Evolutionary conservation across 1,140 invertebrate species (phyloP).

Genomic region (Anoplolepis gracilipes): DNA sequence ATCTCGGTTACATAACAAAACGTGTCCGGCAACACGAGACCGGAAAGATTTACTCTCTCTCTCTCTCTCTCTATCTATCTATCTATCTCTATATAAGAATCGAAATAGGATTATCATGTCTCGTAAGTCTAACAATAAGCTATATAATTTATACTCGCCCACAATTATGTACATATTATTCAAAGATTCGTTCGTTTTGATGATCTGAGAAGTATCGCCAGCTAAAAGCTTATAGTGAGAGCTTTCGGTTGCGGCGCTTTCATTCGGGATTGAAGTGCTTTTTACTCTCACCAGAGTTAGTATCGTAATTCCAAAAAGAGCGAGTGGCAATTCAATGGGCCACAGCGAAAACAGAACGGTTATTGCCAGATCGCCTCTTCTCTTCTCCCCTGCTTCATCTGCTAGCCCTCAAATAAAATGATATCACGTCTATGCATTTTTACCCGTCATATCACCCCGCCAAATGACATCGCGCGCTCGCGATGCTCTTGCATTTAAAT

Average conservation of each 20-base stretch:
- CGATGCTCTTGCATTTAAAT: slow-evolving; percentile 32
- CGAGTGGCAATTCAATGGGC: slow-evolving; percentile 13
- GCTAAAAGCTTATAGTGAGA: background rate
- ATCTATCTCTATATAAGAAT: background rate
- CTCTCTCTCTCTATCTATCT: background rate
- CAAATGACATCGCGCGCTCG: background rate
- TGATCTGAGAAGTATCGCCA: background rate
- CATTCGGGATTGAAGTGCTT: slow-evolving; percentile 1
- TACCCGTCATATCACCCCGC: slow-evolving; percentile 6
- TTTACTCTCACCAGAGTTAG: background rate
- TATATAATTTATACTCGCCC: slow-evolving; percentile 15
- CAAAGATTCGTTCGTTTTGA: background rate
- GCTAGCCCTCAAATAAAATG: slow-evolving; percentile 8
- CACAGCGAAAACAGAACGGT: background rate
- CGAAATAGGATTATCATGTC: background rate
- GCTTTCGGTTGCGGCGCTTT: background rate
- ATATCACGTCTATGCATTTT: slow-evolving; percentile 20
- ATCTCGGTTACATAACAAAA: slow-evolving; percentile 10
- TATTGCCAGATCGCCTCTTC: background rate
- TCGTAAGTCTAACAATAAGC: background rate
- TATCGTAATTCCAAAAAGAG: slow-evolving; percentile 14
- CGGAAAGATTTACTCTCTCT: background rate
- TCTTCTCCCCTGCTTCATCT: background rate
- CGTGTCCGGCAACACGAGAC: background rate
- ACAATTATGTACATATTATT: background rate